A percentile compares a stretch with the other conserved stretches of the same genome.
These are phyloP conservation scores for Addax nasomaculatus DNA, from an alignment of 2,113 vertebrate genomes.

Conservation along the genomic window DNA sequence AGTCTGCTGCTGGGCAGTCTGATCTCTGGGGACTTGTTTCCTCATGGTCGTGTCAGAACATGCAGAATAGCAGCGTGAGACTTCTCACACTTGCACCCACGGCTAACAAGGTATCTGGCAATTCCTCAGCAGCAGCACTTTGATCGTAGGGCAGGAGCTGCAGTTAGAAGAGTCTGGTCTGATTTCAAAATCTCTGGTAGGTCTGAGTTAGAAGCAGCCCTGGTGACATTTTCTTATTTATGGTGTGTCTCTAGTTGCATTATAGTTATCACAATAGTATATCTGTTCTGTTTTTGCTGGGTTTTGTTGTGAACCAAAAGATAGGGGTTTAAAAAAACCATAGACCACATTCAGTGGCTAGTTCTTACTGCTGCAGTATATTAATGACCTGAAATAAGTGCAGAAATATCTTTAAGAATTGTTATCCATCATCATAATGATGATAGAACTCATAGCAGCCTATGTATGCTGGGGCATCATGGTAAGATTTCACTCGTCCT, in stretches of 20 bases:
- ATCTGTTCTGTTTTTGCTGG: background rate
- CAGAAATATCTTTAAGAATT: background rate
- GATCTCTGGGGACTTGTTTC: constrained; percentile 75
- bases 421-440: background rate
- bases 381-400: background rate
- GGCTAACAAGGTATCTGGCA: constrained; percentile 73
- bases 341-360: background rate
- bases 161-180: background rate
- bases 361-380: background rate
- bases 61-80: constrained; percentile 55
- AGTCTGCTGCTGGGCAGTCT: constrained; percentile 73
- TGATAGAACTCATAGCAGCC: background rate
- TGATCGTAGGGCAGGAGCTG: background rate
- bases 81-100: constrained; percentile 61
- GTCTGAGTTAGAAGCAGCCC: background rate
- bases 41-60: constrained; percentile 76
- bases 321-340: background rate
- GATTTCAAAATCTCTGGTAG: background rate
- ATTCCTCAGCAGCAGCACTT: background rate
- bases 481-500: background rate
- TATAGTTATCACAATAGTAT: background rate
- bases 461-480: background rate
- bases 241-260: background rate
- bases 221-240: background rate
- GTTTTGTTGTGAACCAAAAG: background rate